A percentile compares a stretch with the other conserved stretches of the same genome.
Conservation (phyloP, 2,888 invertebrate species). For the Tetramorium bicarinatum region DNA sequence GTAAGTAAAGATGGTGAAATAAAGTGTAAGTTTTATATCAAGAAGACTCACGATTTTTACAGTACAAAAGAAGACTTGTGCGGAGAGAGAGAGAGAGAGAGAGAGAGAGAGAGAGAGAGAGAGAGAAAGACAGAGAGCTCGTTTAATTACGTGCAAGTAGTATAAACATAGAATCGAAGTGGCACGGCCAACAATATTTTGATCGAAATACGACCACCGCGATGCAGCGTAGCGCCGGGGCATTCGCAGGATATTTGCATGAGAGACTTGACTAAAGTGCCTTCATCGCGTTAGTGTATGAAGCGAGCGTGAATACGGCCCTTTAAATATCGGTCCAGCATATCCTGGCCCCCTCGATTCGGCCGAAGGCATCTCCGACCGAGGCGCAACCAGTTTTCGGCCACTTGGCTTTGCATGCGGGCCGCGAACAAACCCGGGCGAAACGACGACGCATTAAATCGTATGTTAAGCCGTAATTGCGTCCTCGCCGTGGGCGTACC, state of each 20-base stretch:
- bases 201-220: constrained; percentile 61
- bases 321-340: constrained; percentile 69
- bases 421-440: constrained; percentile 58
- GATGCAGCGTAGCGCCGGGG: constrained; percentile 2
- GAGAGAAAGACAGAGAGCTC: neutral
- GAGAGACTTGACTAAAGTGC: constrained; percentile 63
- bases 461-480: constrained; percentile 60
- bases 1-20: too few species aligned
- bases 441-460: constrained; percentile 62
- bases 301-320: constrained; percentile 28
- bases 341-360: constrained; percentile 7
- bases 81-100: neutral
- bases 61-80: neutral
- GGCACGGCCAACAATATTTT: constrained; percentile 56
- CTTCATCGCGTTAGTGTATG: constrained; percentile 1
- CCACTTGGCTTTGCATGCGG: constrained; percentile 52
- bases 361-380: constrained; percentile 27
- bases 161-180: constrained; percentile 56
- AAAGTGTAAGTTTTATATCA: too few species aligned
- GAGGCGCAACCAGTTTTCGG: constrained; percentile 37
- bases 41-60: too few species aligned
- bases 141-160: constrained; percentile 42
- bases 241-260: constrained; percentile 8
- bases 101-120: neutral
- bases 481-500: constrained; percentile 45